Percentiles rank a stretch among this genome's conserved stretches.
These are phyloP conservation scores for Mobula hypostoma DNA, from an alignment of 2,113 vertebrate genomes.

Conservation along the genomic window DNA sequence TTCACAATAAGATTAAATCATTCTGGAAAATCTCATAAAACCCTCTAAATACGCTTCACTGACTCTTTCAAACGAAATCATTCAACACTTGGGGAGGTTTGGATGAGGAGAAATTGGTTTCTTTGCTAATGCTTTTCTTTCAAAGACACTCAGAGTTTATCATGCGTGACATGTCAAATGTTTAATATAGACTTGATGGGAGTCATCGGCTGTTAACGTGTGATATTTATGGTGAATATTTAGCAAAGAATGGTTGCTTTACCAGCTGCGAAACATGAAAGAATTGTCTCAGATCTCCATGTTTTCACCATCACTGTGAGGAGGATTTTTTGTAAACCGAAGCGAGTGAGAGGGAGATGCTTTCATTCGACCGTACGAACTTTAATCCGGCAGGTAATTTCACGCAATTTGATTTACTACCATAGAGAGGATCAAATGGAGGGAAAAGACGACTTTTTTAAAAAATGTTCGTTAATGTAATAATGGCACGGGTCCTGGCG, in stretches of 20 bases:
- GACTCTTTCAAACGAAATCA: conserved; percentile 58
- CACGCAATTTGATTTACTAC: conserved; percentile 72
- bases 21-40: conserved; percentile 70
- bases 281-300: conserved; percentile 54
- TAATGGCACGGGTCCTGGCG: conserved; percentile 60
- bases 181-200: conserved; percentile 62
- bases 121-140: conserved; percentile 63
- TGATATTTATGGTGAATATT: conserved; percentile 65
- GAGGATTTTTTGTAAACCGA: conserved; percentile 71
- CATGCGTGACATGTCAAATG: conserved; percentile 64
- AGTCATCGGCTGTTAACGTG: conserved; percentile 59
- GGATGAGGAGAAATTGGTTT: conserved; percentile 63
- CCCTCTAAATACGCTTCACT: conserved; percentile 66
- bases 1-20: conserved; percentile 78
- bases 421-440: conserved; percentile 65
- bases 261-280: conserved; percentile 58
- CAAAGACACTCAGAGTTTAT: conserved; percentile 62
- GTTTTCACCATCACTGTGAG: conserved; percentile 65
- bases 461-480: conserved; percentile 69
- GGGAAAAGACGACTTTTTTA: conserved; percentile 53
- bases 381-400: conserved; percentile 83
- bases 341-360: conserved; percentile 51
- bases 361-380: conserved; percentile 60
- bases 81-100: conserved; percentile 58
- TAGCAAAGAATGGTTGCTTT: conserved; percentile 59